Percentiles rank a stretch among this genome's conserved stretches.
These are phyloP conservation scores for Nothoprocta pentlandii DNA, from an alignment of 2,113 vertebrate genomes.

Conservation along the genomic window DNA sequence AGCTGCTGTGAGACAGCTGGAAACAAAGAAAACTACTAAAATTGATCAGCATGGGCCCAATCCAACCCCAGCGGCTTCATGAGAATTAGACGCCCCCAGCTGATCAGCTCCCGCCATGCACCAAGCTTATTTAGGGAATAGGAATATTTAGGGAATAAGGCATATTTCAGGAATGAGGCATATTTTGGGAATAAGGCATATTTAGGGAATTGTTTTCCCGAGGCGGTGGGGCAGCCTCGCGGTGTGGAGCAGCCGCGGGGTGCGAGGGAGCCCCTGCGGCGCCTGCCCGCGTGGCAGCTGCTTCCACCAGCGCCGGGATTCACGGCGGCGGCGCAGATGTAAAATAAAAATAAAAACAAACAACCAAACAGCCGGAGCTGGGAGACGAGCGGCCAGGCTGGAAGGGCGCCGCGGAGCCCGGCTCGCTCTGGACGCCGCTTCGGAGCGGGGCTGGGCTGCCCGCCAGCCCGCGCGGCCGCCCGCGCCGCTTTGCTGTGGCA, in stretches of 20 bases:
- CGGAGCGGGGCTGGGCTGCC: background rate
- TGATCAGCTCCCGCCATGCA: background rate
- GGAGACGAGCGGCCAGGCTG: slow-evolving; percentile 11
- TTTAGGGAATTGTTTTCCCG: no score
- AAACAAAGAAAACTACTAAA: slow-evolving; percentile 22
- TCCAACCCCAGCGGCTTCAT: background rate
- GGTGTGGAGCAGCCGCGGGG: background rate
- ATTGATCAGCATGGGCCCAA: background rate
- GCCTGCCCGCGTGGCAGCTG: background rate
- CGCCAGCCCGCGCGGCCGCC: background rate
- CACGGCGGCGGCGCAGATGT: slow-evolving; percentile 34
- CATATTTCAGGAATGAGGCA: background rate
- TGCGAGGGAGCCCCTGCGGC: background rate
- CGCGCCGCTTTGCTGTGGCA: no score
- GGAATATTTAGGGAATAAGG: no score
- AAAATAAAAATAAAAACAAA: background rate
- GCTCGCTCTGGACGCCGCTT: background rate
- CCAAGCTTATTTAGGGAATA: background rate
- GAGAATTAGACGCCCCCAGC: background rate
- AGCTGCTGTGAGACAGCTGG: background rate
- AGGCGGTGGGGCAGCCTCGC: no score
- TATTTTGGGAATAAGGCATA: background rate
- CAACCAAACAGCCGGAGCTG: slow-evolving; percentile 1
- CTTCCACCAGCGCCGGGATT: slow-evolving; percentile 30
- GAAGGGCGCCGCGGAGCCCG: background rate